Evolutionary conservation across 1,140 invertebrate genomes (phyloP).

Genomic region (Dysdera silvatica): DNA sequence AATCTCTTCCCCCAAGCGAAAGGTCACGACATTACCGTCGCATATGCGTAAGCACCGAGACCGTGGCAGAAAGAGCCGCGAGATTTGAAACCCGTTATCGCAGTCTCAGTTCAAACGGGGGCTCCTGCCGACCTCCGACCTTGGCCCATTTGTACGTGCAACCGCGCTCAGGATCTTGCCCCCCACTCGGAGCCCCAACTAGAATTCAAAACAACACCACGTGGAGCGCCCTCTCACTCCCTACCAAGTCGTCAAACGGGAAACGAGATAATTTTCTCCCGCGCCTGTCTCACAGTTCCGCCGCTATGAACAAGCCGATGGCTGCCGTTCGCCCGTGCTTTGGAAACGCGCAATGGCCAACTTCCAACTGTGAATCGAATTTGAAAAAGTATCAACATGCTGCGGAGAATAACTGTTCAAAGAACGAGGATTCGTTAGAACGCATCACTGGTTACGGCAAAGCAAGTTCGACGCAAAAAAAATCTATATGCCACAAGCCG

Average conservation of each 20-base stretch:
- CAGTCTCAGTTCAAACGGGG: not conserved
- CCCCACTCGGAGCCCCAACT: not conserved
- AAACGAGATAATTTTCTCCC: too few species aligned
- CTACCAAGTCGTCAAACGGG: too few species aligned
- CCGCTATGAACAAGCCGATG: slow-evolving; percentile 13
- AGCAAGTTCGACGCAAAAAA: too few species aligned
- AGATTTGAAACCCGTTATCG: slow-evolving; percentile 15
- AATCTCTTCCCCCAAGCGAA: slow-evolving; percentile 12
- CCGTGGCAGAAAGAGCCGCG: slow-evolving; percentile 18
- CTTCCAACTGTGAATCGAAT: not conserved
- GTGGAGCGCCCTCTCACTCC: not conserved
- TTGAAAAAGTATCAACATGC: not conserved
- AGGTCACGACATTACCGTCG: slow-evolving; percentile 8
- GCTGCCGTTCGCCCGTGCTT: slow-evolving; percentile 15
- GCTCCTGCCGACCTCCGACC: not conserved
- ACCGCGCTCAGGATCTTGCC: slow-evolving; percentile 13
- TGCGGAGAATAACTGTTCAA: not conserved
- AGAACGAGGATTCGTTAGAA: slow-evolving; percentile 3
- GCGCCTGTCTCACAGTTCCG: too few species aligned
- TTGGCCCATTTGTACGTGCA: not conserved
- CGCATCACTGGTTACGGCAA: slow-evolving; percentile 15
- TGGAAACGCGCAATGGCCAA: not conserved
- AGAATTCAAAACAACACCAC: slow-evolving; percentile 2
- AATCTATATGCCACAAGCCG: slow-evolving; percentile 19
- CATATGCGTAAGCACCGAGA: slow-evolving; percentile 19